Base-by-base conservation (phyloP, 1,140 invertebrate genomes). In the Campoletis sonorensis region DNA sequence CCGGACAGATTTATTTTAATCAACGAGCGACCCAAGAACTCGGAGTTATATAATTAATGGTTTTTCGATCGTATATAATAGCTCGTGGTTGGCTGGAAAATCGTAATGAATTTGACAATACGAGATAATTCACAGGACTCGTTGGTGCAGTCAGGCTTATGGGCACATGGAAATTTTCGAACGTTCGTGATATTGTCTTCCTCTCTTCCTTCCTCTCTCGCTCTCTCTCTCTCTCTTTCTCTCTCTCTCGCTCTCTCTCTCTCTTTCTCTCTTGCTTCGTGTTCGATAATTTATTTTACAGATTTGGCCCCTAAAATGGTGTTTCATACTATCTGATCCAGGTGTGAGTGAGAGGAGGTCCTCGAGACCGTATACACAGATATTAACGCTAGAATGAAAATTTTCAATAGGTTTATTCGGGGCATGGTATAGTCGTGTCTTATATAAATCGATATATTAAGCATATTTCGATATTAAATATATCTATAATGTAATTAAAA, bases 191-290 rank as follows among this genome's bases (percentile, higher is more conserved):
- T 45, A 45, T 4, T 23, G 15, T 58, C 54, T 58, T 58, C 21
- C 54, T 58, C 54, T 10, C 61, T 27, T 49, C 33, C 77, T 70
- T 76, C 79, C 84, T 54, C 82, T 82, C 54, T 27, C 40, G 4
- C 80, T 2, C 54, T 58, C 54, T 58, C 13, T n/a, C 54, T 58
- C 54, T 23, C 54, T 58, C 54, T 58, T 58, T 58, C 54, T 58
- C 54, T 10, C 61, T 27, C 58, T 45, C 77, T 70, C 79, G 80
- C 84, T 54, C 82, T 82, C 54, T 27, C 40, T 27, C 80, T 2
- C 54, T 58, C 54, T 58, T n/a, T n/a, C 54, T 58, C 54, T 78
- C 71, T 80, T 78, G 16, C 21, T 13, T 2, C 27, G 33, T 33
- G 18, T 33, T n/a, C 68, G 15, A 71, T 71, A 71, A 71, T 71